Evolutionary conservation across 2,888 invertebrate species (phyloP).

Genomic region (Noctua janthe): DNA sequence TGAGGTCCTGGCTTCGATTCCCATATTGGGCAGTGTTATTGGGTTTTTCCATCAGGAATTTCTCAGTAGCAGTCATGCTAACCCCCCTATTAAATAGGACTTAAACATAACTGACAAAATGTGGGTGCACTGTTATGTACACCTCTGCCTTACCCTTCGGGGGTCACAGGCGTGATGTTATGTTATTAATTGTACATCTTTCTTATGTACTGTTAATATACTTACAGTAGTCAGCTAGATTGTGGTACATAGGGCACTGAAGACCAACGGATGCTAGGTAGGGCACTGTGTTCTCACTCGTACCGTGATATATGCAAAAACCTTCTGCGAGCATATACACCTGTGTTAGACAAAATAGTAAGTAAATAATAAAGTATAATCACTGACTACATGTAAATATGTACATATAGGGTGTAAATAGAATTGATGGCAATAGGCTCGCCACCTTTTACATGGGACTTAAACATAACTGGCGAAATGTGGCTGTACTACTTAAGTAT

Average conservation of each 20-base stretch:
- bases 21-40: no score
- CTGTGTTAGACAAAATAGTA: conserved; percentile 91
- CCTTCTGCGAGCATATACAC: conserved; percentile 96
- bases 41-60: background rate
- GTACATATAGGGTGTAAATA: no score
- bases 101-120: background rate
- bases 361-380: background rate
- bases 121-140: background rate
- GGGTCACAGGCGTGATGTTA: background rate
- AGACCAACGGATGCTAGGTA: conserved; percentile 95
- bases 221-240: conserved; percentile 98
- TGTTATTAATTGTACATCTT: background rate
- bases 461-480: no score
- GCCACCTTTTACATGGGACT: no score
- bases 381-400: background rate
- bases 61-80: background rate
- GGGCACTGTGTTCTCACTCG: conserved; percentile 94
- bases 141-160: background rate
- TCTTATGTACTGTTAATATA: conserved; percentile 51
- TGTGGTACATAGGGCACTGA: conserved; percentile 97
- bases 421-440: no score
- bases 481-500: no score
- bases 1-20: no score
- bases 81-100: background rate
- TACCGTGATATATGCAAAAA: conserved; percentile 96